These are phyloP conservation scores for Ennomos fuscantarius DNA, from an alignment of 2,888 invertebrate species.

Conservation along the genomic window DNA sequence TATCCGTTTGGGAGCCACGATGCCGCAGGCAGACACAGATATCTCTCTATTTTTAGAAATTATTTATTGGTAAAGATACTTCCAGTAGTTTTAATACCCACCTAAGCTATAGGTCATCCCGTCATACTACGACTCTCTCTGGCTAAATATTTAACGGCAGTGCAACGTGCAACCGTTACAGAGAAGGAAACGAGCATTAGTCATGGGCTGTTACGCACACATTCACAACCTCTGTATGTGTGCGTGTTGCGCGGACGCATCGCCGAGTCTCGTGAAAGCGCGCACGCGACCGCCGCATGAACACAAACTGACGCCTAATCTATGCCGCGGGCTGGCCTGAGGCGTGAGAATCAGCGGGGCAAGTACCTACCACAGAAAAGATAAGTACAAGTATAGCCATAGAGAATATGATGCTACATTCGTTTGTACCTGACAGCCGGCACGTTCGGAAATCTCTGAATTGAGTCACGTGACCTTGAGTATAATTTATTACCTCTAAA, in stretches of 20 bases:
- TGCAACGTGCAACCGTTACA: conserved; percentile 43
- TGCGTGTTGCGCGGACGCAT: conserved; percentile 44
- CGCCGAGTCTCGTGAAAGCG: conserved; percentile 55
- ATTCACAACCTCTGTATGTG: conserved; percentile 22
- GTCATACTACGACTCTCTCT: neutral
- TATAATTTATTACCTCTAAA: too few species aligned
- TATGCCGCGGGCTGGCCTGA: conserved; percentile 11
- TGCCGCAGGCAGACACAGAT: too few species aligned
- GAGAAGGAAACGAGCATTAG: conserved; percentile 30
- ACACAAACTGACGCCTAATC: conserved; percentile 18
- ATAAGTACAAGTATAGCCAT: too few species aligned
- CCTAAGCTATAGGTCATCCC: conserved; percentile 12
- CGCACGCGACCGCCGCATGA: conserved; percentile 58
- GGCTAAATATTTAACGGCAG: conserved; percentile 17
- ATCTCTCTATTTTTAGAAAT: too few species aligned
- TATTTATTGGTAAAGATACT: conserved; percentile 1
- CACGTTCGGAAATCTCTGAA: too few species aligned
- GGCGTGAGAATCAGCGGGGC: conserved; percentile 23
- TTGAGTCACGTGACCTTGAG: too few species aligned
- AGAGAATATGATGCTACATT: too few species aligned
- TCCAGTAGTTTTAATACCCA: neutral
- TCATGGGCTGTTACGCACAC: conserved; percentile 23
- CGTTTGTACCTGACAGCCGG: too few species aligned
- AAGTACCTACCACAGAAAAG: too few species aligned
- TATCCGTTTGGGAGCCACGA: too few species aligned